Conservation (phyloP, 2,113 vertebrate species). For the Lanius ludovicianus region DNA sequence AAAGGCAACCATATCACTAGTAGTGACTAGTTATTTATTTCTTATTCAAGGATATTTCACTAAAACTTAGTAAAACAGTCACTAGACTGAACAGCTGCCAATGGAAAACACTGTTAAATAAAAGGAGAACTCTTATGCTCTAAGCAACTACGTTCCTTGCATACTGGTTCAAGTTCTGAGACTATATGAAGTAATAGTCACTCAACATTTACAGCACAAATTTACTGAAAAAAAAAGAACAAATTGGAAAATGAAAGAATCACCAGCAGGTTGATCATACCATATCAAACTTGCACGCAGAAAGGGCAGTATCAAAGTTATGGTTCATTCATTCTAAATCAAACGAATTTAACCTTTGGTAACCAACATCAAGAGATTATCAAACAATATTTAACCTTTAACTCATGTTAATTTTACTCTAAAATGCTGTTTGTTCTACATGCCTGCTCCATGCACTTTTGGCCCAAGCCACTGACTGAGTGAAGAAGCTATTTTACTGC, state of each 20-base stretch:
- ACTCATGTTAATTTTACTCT: conserved; percentile 32
- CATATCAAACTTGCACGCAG: background rate
- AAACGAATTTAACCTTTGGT: conserved; percentile 13
- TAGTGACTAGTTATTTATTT: background rate
- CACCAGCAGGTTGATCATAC: background rate
- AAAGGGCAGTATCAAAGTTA: background rate
- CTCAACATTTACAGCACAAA: background rate
- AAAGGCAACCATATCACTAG: background rate
- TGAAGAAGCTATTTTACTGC: background rate
- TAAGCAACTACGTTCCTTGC: background rate
- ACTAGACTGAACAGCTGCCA: background rate
- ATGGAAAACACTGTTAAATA: background rate
- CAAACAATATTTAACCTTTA: conserved; percentile 69
- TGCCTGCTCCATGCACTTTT: conserved; percentile 53
- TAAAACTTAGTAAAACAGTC: background rate
- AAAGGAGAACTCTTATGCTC: background rate
- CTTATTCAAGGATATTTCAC: background rate
- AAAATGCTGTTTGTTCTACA: conserved; percentile 43
- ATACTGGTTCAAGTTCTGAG: background rate
- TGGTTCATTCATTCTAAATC: background rate
- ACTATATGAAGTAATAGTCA: background rate
- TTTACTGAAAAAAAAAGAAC: background rate
- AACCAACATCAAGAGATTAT: background rate
- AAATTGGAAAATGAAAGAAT: background rate
- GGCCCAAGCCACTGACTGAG: conserved; percentile 37